A percentile compares a stretch with the other conserved stretches of the same genome.
These are phyloP conservation scores for Temnothorax nylanderi DNA, from an alignment of 1,140 invertebrate species.

Conservation along the genomic window DNA sequence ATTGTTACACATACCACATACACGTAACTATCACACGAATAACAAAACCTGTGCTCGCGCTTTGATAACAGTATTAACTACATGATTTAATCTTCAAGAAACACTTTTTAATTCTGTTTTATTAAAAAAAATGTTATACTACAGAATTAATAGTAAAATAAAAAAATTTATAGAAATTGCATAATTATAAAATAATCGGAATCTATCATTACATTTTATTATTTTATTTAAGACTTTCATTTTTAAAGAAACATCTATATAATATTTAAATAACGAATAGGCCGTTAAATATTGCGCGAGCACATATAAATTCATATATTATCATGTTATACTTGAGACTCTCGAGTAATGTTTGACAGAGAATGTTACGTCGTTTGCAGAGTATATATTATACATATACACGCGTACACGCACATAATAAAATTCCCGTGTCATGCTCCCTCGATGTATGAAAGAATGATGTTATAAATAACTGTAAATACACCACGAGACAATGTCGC, in stretches of 20 bases:
- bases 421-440: slow-evolving; percentile 33
- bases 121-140: not conserved
- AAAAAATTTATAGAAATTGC: not conserved
- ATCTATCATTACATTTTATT: not conserved
- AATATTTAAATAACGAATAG: not conserved
- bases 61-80: not conserved
- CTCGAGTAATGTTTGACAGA: slow-evolving; percentile 72
- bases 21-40: slow-evolving; percentile 26
- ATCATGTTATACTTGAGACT: slow-evolving; percentile 70
- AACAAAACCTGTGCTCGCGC: slow-evolving; percentile 19
- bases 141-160: not conserved
- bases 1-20: slow-evolving; percentile 9
- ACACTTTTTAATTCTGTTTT: not conserved
- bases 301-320: slow-evolving; percentile 64
- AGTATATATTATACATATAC: slow-evolving; percentile 42
- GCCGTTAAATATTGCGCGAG: not conserved
- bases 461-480: slow-evolving; percentile 81
- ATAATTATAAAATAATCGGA: not conserved
- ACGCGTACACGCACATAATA: not conserved
- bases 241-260: not conserved
- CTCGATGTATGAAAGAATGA: slow-evolving; percentile 60
- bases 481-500: slow-evolving; percentile 56
- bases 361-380: slow-evolving; percentile 69
- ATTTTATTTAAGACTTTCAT: not conserved
- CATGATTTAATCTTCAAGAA: not conserved